Evolutionary conservation across 2,113 vertebrate genomes (phyloP), one percentile per base, ranked within the genome.

Genomic region (Gobiocypris rarus): DNA sequence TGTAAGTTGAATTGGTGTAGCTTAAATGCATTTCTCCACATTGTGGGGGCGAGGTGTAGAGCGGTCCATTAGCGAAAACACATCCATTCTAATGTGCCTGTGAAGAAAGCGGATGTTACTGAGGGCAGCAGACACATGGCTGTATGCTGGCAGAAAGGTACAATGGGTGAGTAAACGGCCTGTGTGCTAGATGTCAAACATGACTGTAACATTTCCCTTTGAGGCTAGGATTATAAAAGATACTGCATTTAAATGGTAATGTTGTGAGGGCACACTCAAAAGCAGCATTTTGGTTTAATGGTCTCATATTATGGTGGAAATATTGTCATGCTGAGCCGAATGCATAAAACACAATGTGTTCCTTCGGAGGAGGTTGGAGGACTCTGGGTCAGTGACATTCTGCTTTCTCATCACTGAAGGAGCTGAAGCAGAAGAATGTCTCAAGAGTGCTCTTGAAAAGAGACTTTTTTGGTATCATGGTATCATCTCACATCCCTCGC

Each of bases 61-160:
- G n/a, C n/a, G n/a, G 67, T 48, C 89, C 89, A 90, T 91, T 90
- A 90, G 87, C 84, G 85, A 84, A 90, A 81, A 79, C 81, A 83
- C 76, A 83, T 81, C 28, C 69, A 76, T 69, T 80, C 81, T 88
- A 75, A 38, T 83, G 58, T 13, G 81, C 50, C 69, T 54, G 70
- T 5, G 81, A 83, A 63, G 54, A 63, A 85, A 69, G 26, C 19
- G 13, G 41, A 65, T 81, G 75, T 56, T 45, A 81, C 17, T 19
- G 9, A n/a, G 86, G 76, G 78, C 87, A 83, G 45, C 52, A 78
- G 74, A 59, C 50, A 76, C 43, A 28, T 75, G 14, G 75, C 43
- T 45, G 31, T 65, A 61, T 82, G 15, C 71, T 76, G 69, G 48
- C 48, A 75, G 19, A 45, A 70, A 63, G 75, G 59, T 73, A 74